A percentile compares a stretch with the other conserved stretches of the same genome.
Evolutionary conservation across 2,888 invertebrate genomes (phyloP).

Genomic region (Sepiola atlantica): DNA sequence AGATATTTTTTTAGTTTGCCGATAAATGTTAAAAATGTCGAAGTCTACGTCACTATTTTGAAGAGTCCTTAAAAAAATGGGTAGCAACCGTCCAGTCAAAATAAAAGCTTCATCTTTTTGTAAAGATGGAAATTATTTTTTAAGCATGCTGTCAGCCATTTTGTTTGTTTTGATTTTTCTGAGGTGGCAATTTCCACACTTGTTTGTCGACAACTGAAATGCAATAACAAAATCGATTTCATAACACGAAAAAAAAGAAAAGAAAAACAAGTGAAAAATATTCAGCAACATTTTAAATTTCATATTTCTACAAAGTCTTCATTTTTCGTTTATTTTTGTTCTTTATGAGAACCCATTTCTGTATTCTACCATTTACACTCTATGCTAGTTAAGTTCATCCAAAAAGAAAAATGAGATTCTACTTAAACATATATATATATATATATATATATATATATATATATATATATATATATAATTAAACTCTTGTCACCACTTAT

Average conservation of each 20-base stretch:
- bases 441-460: no score
- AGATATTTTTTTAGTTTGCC: no score
- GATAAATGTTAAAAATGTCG: no score
- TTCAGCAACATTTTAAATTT: not conserved
- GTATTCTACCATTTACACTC: no score
- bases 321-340: not conserved
- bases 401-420: no score
- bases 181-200: not conserved
- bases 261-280: not conserved
- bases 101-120: not conserved
- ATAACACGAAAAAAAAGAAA: not conserved
- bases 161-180: constrained; percentile 41
- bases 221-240: not conserved
- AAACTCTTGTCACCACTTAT: no score
- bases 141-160: constrained; percentile 20
- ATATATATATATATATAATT: no score
- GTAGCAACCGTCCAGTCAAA: not conserved
- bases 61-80: not conserved
- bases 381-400: no score
- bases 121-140: not conserved
- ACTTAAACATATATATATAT: no score
- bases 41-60: not conserved
- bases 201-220: not conserved
- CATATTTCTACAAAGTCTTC: not conserved
- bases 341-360: no score